phyloP scores from a whole-genome alignment of 35 echinoderm and acorn worm genomes.

The Holothuria glaberrima region DNA sequence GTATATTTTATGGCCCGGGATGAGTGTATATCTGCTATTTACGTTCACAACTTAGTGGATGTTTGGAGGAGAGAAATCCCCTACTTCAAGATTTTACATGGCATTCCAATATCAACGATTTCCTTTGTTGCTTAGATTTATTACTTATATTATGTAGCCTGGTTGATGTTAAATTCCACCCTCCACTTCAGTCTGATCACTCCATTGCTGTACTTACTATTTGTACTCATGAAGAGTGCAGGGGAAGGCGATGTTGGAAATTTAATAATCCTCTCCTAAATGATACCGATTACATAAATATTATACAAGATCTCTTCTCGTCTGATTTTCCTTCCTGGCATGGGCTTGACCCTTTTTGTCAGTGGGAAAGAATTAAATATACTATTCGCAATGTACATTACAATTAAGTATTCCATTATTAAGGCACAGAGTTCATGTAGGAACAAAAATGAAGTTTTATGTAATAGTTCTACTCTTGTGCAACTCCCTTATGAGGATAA shows the following conservation, averaged over 20 bases:
- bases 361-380: not conserved
- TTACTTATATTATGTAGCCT: no score
- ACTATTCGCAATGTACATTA: not conserved
- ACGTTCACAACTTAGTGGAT: not conserved
- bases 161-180: not conserved
- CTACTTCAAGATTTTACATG: no score
- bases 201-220: not conserved
- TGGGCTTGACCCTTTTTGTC: not conserved
- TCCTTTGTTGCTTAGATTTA: no score
- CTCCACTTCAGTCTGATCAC: not conserved
- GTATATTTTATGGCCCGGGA: not conserved
- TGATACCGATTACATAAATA: not conserved
- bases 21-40: not conserved
- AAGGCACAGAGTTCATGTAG: no score
- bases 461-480: no score
- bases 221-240: no score
- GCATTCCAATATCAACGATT: no score
- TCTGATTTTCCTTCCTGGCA: not conserved
- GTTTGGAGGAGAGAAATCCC: no score
- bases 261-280: not conserved
- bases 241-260: no score
- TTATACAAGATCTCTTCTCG: not conserved
- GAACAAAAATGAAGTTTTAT: no score
- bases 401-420: conserved; percentile 15
- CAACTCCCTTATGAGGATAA: no score